Conservation (phyloP, 1,140 invertebrate genomes). For the Dysdera silvatica region DNA sequence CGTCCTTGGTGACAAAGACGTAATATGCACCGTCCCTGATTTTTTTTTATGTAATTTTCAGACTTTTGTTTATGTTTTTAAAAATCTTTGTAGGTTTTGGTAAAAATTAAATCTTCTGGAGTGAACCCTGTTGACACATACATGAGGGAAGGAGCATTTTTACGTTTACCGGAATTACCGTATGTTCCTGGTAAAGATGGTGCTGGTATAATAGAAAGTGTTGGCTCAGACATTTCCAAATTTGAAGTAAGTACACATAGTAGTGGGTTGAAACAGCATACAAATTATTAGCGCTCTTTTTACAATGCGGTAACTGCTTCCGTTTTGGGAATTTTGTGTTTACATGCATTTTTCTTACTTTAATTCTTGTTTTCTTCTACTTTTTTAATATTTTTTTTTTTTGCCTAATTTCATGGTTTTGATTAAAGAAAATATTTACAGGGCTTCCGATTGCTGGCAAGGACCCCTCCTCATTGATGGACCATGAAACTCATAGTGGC, state of each 20-base stretch:
- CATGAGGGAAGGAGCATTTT: constrained; percentile 49
- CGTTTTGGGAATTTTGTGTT: too few species aligned
- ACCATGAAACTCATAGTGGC: too few species aligned
- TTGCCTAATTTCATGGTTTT: too few species aligned
- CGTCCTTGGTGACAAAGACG: neutral
- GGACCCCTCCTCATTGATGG: too few species aligned
- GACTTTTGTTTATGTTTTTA: neutral
- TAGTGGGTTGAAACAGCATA: too few species aligned
- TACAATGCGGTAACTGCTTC: too few species aligned
- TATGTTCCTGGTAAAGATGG: constrained; percentile 51
- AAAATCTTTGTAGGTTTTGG: constrained; percentile 46
- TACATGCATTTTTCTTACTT: too few species aligned
- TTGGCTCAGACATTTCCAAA: constrained; percentile 45
- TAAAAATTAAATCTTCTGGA: constrained; percentile 48
- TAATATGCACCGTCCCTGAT: neutral
- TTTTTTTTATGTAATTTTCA: neutral
- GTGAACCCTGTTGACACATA: constrained; percentile 58
- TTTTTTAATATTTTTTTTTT: too few species aligned
- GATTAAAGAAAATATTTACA: too few species aligned
- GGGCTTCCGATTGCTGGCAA: too few species aligned
- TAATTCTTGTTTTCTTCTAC: too few species aligned
- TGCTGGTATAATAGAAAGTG: constrained; percentile 48
- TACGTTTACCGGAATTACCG: constrained; percentile 46
- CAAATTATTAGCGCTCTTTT: too few species aligned
- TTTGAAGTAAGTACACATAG: constrained; percentile 49